Conservation (phyloP, 2,797 vertebrate genomes). For the Diceros bicornis region DNA sequence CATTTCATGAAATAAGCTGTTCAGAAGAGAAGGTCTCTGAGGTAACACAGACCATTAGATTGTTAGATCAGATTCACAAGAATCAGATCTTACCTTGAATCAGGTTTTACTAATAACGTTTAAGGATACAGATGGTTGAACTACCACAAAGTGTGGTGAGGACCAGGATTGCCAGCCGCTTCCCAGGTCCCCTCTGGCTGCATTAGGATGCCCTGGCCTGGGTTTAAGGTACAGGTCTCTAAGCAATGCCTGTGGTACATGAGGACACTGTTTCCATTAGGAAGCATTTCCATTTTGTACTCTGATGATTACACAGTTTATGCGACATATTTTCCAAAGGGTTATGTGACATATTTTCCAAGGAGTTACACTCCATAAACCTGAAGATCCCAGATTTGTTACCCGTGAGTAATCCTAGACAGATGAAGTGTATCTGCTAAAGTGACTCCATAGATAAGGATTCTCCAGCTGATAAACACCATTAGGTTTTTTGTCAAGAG, state of each 20-base stretch:
- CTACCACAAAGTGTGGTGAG: not conserved
- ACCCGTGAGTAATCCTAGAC: not conserved
- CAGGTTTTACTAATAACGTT: not conserved
- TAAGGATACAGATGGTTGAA: not conserved
- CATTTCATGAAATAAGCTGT: slow-evolving; percentile 29
- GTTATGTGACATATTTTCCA: not conserved
- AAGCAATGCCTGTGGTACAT: not conserved
- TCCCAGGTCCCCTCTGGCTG: not conserved
- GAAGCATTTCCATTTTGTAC: not conserved
- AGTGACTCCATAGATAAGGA: not conserved
- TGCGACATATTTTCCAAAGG: too few species aligned
- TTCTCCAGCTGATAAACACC: not conserved
- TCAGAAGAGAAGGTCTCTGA: slow-evolving; percentile 7
- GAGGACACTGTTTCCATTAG: not conserved
- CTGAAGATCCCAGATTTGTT: not conserved
- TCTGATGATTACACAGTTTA: not conserved
- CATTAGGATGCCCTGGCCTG: not conserved
- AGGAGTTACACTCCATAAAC: not conserved
- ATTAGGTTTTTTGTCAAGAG: not conserved
- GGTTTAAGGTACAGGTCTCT: not conserved
- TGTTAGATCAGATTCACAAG: not conserved
- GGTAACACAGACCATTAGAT: not conserved
- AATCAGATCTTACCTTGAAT: not conserved
- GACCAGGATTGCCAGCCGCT: not conserved
- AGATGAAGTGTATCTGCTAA: not conserved